These are phyloP conservation scores for Ibycter americanus DNA, from an alignment of 2,797 vertebrate genomes.

Conservation along the genomic window DNA sequence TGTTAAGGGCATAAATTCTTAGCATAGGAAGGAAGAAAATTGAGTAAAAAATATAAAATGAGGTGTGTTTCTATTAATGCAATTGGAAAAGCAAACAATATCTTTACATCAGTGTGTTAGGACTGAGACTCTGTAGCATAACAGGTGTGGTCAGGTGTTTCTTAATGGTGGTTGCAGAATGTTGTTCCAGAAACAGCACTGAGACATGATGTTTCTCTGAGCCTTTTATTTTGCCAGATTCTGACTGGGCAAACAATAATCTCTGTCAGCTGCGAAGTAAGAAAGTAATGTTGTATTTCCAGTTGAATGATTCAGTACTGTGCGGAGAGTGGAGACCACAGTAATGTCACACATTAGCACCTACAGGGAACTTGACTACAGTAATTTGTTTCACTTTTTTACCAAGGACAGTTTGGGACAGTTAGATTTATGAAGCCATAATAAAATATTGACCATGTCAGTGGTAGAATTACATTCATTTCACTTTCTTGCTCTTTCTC, in stretches of 20 bases:
- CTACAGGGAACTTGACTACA: background rate
- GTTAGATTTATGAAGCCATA: conserved; percentile 52
- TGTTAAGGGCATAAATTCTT: background rate
- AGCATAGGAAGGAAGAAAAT: background rate
- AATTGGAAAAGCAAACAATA: conserved; percentile 17
- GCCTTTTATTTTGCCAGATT: background rate
- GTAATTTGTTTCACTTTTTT: conserved; percentile 59
- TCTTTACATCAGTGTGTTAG: background rate
- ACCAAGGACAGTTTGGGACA: conserved; percentile 32
- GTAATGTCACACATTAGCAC: conserved; percentile 41
- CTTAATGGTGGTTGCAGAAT: background rate
- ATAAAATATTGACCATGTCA: conserved; percentile 38
- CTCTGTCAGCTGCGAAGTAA: background rate
- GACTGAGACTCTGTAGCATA: background rate
- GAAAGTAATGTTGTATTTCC: conserved; percentile 9
- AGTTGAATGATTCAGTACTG: conserved; percentile 27
- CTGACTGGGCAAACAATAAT: conserved; percentile 40
- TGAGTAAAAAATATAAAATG: background rate
- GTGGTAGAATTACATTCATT: background rate
- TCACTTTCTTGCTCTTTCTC: background rate
- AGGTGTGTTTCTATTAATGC: background rate
- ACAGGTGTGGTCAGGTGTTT: background rate
- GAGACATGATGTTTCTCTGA: background rate
- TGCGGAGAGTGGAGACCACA: background rate
- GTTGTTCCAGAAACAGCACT: background rate